Base-by-base conservation (phyloP, 2,888 invertebrate genomes). In the Xestia c-nigrum region DNA sequence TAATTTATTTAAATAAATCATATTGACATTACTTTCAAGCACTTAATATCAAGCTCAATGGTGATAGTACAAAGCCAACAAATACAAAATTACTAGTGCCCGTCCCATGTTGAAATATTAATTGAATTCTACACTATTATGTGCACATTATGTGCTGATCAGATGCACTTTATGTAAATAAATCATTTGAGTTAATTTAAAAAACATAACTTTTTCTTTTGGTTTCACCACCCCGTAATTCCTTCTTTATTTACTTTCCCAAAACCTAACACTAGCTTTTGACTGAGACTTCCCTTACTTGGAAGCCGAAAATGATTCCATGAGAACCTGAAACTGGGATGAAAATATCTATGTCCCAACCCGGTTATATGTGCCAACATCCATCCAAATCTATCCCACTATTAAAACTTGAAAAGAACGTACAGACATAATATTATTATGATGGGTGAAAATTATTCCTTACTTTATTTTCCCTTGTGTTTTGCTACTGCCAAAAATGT, bases 61-160 rank as follows among this genome's bases (percentile, higher is more conserved):
- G 90, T 89, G 85, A 93, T 91, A 93, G 93, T 94, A 94, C 94
- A 94, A 94, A 94, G 84, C 81, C 84, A 88, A 85, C 81, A 84
- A 88, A 88, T 89, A 88, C 91, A 76, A 85, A 81, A 82, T 83
- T 80, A 90, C 90, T 89, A 91, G 90, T 88, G 87, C 93, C 94
- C 93, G 94, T 94, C 94, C 94, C 89, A 89, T 88, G 88, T 91
- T 89, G 84, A 89, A 90, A 89, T 90, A 88, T 80, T 88, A 80
- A 87, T 90, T 85, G 88, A 84, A 86, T 85, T 85, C 80, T 87
- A 85, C 80, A 80, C 83, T 84, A 85, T 80, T 84, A 83, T 79
- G 81, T 52, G 69, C 89, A 85, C 77, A 74, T 78, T 74, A 72
- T 85, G 87, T 87, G 88, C 90, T 87, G 69, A 78, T 74, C 78